Evolutionary conservation across 2,113 vertebrate genomes (phyloP).

Genomic region (Tursiops truncatus): DNA sequence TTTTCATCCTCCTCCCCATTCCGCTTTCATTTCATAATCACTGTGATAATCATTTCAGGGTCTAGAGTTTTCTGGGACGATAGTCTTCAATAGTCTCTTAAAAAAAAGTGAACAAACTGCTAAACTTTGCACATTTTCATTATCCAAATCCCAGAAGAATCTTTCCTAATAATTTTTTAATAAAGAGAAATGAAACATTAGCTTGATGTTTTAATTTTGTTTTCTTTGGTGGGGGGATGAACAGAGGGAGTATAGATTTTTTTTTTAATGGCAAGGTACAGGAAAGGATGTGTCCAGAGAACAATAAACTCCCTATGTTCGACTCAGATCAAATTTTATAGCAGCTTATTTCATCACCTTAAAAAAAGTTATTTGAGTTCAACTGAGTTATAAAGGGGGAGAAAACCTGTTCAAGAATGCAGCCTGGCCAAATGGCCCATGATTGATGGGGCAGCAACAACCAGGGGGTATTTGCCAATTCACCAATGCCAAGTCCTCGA

Average conservation of each 20-base stretch:
- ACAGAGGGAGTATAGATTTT: neutral
- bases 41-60: neutral
- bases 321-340: conserved; percentile 73
- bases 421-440: conserved; percentile 77
- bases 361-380: conserved; percentile 76
- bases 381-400: conserved; percentile 68
- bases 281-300: conserved; percentile 41
- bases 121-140: neutral
- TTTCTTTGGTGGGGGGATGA: conserved; percentile 40
- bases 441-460: conserved; percentile 80
- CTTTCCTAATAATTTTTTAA: neutral
- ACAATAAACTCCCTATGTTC: conserved; percentile 60
- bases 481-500: conserved; percentile 77
- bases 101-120: neutral
- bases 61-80: neutral
- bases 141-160: neutral
- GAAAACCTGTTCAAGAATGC: conserved; percentile 75
- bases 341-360: conserved; percentile 73
- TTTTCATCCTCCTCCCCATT: neutral
- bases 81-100: neutral
- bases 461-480: conserved; percentile 80
- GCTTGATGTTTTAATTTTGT: neutral
- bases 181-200: conserved; percentile 12
- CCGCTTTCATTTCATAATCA: conserved; percentile 14
- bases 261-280: conserved; percentile 56